Base-by-base conservation (phyloP, 2,888 invertebrate genomes). In the Ditula angustiorana region DNA sequence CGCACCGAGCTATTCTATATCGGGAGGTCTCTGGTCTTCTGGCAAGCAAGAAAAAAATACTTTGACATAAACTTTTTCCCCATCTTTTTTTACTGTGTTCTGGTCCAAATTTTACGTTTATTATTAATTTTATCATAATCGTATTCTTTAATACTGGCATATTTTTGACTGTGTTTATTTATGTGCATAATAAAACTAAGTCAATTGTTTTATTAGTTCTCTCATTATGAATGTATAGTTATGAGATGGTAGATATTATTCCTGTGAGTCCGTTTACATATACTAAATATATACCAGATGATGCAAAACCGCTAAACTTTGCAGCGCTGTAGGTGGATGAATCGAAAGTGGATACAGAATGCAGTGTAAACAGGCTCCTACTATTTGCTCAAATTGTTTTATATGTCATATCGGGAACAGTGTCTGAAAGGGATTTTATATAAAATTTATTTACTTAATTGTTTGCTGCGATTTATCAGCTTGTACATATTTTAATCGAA, bases 321-420 rank as follows among this genome's bases (percentile, higher is more conserved):
- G 1, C 46, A 46, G n/a, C 23, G 19, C 5, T 5, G 16, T 37
- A 8, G 41, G 10, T 8, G 19, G 10, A 41, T 5, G 19, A 19
- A 5, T 41, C 10, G n/a, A 46, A 21, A 46, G 23, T 21, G 49
- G 26, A 53, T 46, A 21, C 46, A 35, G 56, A 56, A 56, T 53
- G 28, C 49, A 50, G 37, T 53, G 55, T 52, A 19, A 52, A 44
- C 26, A 35, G 33, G 61, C 61, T 61, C 35, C 62, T 61, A 72
- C 69, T 63, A 68, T 70, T 78, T 79, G 79, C 79, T 82, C 82
- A 82, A 81, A 75, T 76, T 74, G 66, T 74, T 73, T 73, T 67
- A 74, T 74, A 72, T 70, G 72, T 69, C 67, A 70, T 67, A 59
- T 70, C 65, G 72, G 71, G 67, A 71, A 72, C 71, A 73, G 71